Percentiles rank a stretch among this genome's conserved stretches.
phyloP scores from a whole-genome alignment of 1,140 invertebrate species.

The Nomia melanderi region DNA sequence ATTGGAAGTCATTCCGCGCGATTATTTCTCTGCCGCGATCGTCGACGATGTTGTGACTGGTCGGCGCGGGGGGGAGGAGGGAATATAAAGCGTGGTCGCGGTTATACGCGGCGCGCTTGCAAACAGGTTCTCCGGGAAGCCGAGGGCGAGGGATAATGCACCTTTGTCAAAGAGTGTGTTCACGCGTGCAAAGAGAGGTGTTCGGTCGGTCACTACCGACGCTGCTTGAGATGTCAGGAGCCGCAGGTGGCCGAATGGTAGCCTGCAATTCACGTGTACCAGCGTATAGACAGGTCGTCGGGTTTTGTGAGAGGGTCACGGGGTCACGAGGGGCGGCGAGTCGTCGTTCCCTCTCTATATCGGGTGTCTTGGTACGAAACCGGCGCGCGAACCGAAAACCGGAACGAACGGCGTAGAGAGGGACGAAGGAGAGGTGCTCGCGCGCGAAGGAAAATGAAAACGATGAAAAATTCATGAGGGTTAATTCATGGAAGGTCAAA shows the following conservation, averaged over 20 bases:
- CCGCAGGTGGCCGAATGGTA: conserved; percentile 73
- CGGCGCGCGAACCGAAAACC: background rate
- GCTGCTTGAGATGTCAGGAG: conserved; percentile 71
- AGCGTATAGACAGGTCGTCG: conserved; percentile 63
- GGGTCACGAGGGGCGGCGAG: conserved; percentile 66
- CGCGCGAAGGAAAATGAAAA: too few relatives aligned
- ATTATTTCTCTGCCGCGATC: background rate
- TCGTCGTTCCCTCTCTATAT: conserved; percentile 8
- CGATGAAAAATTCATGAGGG: background rate
- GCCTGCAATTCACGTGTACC: conserved; percentile 66
- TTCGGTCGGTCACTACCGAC: conserved; percentile 54
- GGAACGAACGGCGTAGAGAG: too few relatives aligned
- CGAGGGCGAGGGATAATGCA: conserved; percentile 45
- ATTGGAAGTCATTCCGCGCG: background rate
- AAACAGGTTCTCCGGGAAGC: conserved; percentile 48
- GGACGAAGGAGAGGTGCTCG: background rate
- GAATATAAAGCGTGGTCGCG: too few relatives aligned
- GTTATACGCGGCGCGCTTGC: conserved; percentile 6
- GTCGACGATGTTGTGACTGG: conserved; percentile 36
- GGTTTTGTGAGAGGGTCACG: conserved; percentile 65
- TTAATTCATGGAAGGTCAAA: background rate
- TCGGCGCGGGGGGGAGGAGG: background rate
- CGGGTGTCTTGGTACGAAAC: conserved; percentile 25
- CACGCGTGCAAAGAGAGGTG: conserved; percentile 52
- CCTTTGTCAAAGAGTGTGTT: conserved; percentile 53